phyloP scores from a whole-genome alignment of 2,797 vertebrate genomes.

The Danio albolineatus region DNA sequence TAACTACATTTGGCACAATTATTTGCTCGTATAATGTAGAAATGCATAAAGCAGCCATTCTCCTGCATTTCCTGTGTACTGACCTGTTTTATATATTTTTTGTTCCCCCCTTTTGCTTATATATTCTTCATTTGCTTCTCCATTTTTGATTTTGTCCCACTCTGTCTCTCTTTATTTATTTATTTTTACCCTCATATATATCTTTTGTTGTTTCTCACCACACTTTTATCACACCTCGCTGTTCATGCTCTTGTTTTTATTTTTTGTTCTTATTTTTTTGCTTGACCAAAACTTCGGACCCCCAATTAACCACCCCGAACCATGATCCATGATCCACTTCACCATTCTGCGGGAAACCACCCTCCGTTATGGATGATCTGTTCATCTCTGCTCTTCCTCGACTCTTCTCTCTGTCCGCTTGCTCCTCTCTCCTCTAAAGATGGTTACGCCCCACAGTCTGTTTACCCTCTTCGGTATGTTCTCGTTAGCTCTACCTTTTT shows the following conservation, averaged over 20 bases:
- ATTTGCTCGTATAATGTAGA: constrained; percentile 87
- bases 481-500: constrained; percentile 94
- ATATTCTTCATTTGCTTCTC: constrained; percentile 75
- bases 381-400: constrained; percentile 98
- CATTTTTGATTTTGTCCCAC: constrained; percentile 66
- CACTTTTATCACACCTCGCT: constrained; percentile 67
- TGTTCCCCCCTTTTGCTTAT: constrained; percentile 79
- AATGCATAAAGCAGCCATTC: constrained; percentile 97
- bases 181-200: constrained; percentile 62
- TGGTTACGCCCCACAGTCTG: constrained; percentile 99
- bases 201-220: constrained; percentile 68
- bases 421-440: constrained; percentile 99
- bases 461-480: constrained; percentile 99
- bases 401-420: constrained; percentile 99
- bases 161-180: constrained; percentile 29
- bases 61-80: constrained; percentile 99
- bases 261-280: constrained; percentile 61
- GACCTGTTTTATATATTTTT: constrained; percentile 98
- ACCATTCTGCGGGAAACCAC: constrained; percentile 99
- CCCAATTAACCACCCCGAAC: constrained; percentile 95
- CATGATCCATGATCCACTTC: constrained; percentile 99
- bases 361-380: constrained; percentile 99
- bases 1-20: constrained; percentile 91
- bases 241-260: constrained; percentile 75
- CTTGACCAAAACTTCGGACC: constrained; percentile 82